Conservation (phyloP, 2,113 vertebrate genomes). For the Planiliza haematocheilus region DNA sequence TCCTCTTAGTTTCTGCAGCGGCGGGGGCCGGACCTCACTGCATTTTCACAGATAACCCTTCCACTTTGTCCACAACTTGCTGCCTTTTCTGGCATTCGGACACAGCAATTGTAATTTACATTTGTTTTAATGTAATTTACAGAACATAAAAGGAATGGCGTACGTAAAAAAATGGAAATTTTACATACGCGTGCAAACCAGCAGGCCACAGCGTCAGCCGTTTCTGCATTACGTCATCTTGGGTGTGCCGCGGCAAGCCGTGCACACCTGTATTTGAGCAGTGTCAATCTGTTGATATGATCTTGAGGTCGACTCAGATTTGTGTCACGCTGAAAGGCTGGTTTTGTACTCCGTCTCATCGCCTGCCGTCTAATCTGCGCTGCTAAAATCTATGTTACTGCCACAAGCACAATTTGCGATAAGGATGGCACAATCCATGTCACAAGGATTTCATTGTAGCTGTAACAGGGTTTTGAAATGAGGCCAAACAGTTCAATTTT, state of each 20-base stretch:
- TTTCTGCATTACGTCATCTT: slow-evolving; percentile 27
- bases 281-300: background rate
- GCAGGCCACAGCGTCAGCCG: slow-evolving; percentile 4
- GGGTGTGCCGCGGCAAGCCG: slow-evolving; percentile 36
- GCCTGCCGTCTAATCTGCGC: background rate
- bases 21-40: slow-evolving; percentile 6
- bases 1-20: slow-evolving; percentile 64
- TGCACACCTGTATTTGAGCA: slow-evolving; percentile 47
- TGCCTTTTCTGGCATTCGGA: too few relatives aligned
- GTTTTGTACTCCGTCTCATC: background rate
- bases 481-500: background rate
- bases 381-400: background rate
- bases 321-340: too few relatives aligned
- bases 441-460: slow-evolving; percentile 15
- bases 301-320: background rate
- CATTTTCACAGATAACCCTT: slow-evolving; percentile 46
- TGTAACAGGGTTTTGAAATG: slow-evolving; percentile 12
- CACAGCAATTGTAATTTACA: too few relatives aligned
- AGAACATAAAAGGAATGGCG: slow-evolving; percentile 5
- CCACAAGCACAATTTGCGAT: background rate
- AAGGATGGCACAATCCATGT: slow-evolving; percentile 5
- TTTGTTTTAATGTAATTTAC: background rate
- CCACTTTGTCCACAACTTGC: background rate
- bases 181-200: background rate
- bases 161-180: too few relatives aligned